Percentiles rank a stretch among this genome's conserved stretches.
Evolutionary conservation across 2,888 invertebrate genomes (phyloP).

Genomic region (Dioctria linearis): DNA sequence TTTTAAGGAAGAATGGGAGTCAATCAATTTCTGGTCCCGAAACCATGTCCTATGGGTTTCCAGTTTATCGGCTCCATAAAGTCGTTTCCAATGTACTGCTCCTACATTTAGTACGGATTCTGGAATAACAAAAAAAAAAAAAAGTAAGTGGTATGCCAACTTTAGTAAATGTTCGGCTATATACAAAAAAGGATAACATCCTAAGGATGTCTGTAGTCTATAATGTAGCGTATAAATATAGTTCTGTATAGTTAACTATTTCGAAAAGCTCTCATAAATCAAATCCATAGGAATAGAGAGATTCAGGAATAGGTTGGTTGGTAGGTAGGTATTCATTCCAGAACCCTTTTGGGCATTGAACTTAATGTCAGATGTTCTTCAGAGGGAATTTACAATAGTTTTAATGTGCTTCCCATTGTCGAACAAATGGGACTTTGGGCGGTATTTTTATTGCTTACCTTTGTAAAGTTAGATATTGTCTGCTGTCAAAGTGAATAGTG

Average conservation of each 20-base stretch:
- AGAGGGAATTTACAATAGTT: conserved; percentile 13
- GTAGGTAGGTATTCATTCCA: not conserved
- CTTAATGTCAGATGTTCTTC: conserved; percentile 21
- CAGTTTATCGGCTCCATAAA: conserved; percentile 35
- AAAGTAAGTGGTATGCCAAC: not conserved
- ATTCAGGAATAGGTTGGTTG: not conserved
- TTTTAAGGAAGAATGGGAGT: conserved; percentile 1
- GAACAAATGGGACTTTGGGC: no score
- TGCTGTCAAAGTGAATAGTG: no score
- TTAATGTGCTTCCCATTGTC: not conserved
- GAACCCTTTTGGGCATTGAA: conserved; percentile 30
- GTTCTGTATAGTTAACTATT: conserved; percentile 39
- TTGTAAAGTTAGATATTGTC: no score
- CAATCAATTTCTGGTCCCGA: conserved; percentile 30
- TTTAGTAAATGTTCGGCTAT: not conserved
- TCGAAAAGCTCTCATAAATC: conserved; percentile 32
- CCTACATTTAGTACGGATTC: conserved; percentile 13
- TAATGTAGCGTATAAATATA: conserved; percentile 25
- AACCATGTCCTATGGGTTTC: conserved; percentile 16
- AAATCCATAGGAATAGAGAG: conserved; percentile 9
- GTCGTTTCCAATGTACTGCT: conserved; percentile 25
- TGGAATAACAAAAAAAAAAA: not conserved
- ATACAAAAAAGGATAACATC: conserved; percentile 11
- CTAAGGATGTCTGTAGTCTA: conserved; percentile 7
- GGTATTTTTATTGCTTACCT: no score